Base-by-base conservation (phyloP, 2,113 vertebrate genomes). In the Dasypus novemcinctus region DNA sequence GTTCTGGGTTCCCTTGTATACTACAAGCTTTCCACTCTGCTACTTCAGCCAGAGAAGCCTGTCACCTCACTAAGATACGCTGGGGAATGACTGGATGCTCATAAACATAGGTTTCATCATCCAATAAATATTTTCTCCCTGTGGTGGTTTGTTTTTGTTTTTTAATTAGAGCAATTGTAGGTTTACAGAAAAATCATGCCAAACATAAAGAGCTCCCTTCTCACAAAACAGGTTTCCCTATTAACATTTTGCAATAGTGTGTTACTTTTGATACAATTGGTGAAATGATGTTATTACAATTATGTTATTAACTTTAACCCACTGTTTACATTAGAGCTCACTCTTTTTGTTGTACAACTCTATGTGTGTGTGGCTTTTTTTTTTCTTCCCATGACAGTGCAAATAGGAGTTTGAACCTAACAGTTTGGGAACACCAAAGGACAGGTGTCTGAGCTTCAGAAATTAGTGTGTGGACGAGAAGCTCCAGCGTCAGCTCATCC, bases 401-500 rank as follows among this genome's bases (percentile, higher is more conserved):
- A n/a, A 15, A 38, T 43, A 76, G 57, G 76, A 85, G 52, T 76
- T 43, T 91, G 66, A 61, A 31, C 27, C 2, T 85, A 29, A 41
- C 41, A 14, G 11, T 54, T 71, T 43, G 38, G 75, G 38, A 57
- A 23, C 57, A 17, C 4, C 11, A 43, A 80, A 72, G 71, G 31
- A 5, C 57, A 76, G 57, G 29, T 54, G 71, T 78, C n/a, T 71
- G 71, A 69, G 57, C 25, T 79, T 88, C 9, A 6, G 36, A 61
- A 57, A 10, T 0, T 11, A 4, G 18, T 46, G 12, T 66, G 2
- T n/a, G 23, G 11, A 43, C 1, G 9, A 33, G 12, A n/a, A 79
- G 20, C 72, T 4, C 17, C 36, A 14, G 2, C 2, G 1, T 75
- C n/a, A 7, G n/a, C 11, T 31, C 52, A 0, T 4, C 1, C 0